These are phyloP conservation scores for Hypomecis punctinalis DNA, from an alignment of 2,888 invertebrate species.

Conservation along the genomic window DNA sequence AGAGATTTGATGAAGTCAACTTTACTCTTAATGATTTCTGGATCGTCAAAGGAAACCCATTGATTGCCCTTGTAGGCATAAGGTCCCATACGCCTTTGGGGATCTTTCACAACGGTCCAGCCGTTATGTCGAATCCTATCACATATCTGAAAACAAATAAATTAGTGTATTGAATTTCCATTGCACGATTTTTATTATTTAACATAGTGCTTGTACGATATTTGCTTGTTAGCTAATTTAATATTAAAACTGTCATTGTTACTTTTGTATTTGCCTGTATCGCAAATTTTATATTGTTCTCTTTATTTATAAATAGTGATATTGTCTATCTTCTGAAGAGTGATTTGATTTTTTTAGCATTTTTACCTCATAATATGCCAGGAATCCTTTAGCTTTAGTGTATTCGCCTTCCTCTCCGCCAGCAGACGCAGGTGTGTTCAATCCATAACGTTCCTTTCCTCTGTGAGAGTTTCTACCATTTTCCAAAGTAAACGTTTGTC, in stretches of 20 bases:
- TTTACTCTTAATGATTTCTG: slow-evolving; percentile 91
- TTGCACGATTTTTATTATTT: too few species aligned
- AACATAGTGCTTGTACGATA: too few species aligned
- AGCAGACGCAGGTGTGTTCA: slow-evolving; percentile 91
- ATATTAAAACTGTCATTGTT: too few species aligned
- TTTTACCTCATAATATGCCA: slow-evolving; percentile 93
- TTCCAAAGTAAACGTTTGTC: slow-evolving; percentile 90
- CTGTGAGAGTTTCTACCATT: slow-evolving; percentile 39
- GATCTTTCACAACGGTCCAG: slow-evolving; percentile 93
- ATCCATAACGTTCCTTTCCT: slow-evolving; percentile 84
- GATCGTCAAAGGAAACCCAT: slow-evolving; percentile 96
- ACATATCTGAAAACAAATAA: slow-evolving; percentile 86
- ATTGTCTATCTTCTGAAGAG: too few species aligned
- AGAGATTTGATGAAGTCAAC: slow-evolving; percentile 91
- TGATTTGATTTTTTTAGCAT: neutral
- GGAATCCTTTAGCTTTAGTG: slow-evolving; percentile 93
- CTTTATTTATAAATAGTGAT: too few species aligned
- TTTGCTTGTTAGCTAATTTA: neutral
- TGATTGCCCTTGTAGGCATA: slow-evolving; percentile 94
- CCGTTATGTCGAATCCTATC: slow-evolving; percentile 90
- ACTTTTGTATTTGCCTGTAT: too few species aligned
- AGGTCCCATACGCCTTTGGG: slow-evolving; percentile 92
- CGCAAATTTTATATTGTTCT: too few species aligned
- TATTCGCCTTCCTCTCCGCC: slow-evolving; percentile 94
- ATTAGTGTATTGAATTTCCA: too few species aligned